Base-by-base conservation (phyloP, 2,113 vertebrate species). In the Pogona vitticeps region DNA sequence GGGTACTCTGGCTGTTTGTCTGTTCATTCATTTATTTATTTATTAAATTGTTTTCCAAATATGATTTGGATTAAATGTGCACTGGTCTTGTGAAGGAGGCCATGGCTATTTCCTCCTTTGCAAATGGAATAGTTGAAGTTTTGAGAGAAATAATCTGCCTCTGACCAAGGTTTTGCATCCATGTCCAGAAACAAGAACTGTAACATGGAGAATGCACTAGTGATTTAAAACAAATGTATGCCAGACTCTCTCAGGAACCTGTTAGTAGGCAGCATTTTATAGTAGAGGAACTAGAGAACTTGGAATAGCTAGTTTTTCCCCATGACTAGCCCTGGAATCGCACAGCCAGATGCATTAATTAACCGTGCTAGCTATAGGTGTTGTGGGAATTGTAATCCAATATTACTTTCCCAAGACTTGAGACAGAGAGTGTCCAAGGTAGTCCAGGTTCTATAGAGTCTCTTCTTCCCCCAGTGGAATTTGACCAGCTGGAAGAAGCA, bases 401-500 rank as follows among this genome's bases (percentile, higher is more conserved):
- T 6, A 52, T 56, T 76, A 31, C 15, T 76, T 31, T 28, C 67
- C 75, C 75, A 6, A 46, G n/a, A 12, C n/a, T n/a, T 31, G 17
- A 2, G 23, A 23, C 5, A 3, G 2, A 23, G 15, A 46, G 5
- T 10, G 10, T 21, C 42, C 23, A 6, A 75, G 63, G 63, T 38
- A 40, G 46, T 31, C 40, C 40, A n/a, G 28, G 31, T 52, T 33
- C 61, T 83, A 31, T 71, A 8, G 26, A 2, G 17, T 59, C 56
- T 80, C 76, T 88, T 83, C 86, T 13, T 31, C 72, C 65, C 90
- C 90, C 86, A 93, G 91, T 86, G 70, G 96, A 94, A 9, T 88
- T 59, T 52, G 95, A 94, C 17, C 90, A 87, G 23, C 89, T 95
- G 36, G 70, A 91, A 2, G 95, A 96, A 78, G 76, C 31, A 0